These are phyloP conservation scores for Pangasius mekongensis DNA, from an alignment of 2,797 vertebrate species.

Conservation along the genomic window DNA sequence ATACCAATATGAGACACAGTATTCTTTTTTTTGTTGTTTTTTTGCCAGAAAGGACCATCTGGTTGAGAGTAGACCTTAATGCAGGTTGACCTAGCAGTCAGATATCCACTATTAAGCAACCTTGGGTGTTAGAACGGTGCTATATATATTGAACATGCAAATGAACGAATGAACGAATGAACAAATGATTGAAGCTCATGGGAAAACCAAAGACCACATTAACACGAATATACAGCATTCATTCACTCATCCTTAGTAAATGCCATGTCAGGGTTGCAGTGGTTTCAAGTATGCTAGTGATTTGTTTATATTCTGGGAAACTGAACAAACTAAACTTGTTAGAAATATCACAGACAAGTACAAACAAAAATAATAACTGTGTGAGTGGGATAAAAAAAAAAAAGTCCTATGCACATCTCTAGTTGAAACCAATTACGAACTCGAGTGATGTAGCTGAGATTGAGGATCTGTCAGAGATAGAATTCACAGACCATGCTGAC, in stretches of 20 bases:
- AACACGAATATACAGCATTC: background rate
- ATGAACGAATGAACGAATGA: background rate
- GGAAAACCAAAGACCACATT: background rate
- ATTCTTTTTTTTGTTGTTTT: too few species aligned
- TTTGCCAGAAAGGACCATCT: too few species aligned
- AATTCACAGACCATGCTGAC: background rate
- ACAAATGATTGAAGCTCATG: background rate
- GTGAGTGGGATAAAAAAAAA: background rate
- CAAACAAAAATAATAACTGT: background rate
- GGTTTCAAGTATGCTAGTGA: background rate
- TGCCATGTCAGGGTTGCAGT: background rate
- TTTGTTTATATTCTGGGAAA: background rate
- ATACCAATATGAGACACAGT: background rate
- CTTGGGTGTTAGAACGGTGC: background rate
- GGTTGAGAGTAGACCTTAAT: background rate
- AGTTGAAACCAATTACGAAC: background rate
- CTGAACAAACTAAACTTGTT: background rate
- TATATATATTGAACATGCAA: background rate
- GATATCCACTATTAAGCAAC: background rate
- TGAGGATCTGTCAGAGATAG: background rate
- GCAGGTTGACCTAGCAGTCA: background rate
- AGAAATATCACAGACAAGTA: background rate
- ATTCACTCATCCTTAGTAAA: background rate
- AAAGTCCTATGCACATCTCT: background rate
- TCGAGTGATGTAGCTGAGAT: background rate